Percentiles rank a stretch among this genome's conserved stretches.
phyloP scores from a whole-genome alignment of 2,888 invertebrate species.

The Leucania comma region DNA sequence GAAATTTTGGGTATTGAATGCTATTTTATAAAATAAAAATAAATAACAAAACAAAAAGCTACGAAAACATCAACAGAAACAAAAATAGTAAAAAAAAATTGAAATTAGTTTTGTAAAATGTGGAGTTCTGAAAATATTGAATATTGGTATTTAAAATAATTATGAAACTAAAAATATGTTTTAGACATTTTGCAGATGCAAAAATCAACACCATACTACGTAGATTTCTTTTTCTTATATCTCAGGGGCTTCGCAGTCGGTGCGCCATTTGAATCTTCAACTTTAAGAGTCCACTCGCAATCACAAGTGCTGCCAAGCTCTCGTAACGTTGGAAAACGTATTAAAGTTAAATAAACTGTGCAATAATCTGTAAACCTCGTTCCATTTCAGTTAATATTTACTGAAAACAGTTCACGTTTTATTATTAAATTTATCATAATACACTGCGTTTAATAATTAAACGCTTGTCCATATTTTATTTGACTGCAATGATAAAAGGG shows the following conservation, averaged over 20 bases:
- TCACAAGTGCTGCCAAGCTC: conserved; percentile 30
- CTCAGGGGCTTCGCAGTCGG: neutral
- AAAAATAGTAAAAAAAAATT: no score
- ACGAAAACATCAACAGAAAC: no score
- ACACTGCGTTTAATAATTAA: conserved; percentile 32
- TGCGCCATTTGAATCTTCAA: conserved; percentile 38
- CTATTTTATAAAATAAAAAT: no score
- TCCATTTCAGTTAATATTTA: conserved; percentile 29
- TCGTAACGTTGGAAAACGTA: conserved; percentile 37
- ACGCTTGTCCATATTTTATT: conserved; percentile 4
- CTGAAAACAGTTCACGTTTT: conserved; percentile 14
- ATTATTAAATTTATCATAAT: conserved; percentile 5
- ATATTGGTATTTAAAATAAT: no score
- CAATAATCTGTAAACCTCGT: conserved; percentile 41
- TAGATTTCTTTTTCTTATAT: neutral
- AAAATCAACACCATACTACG: conserved; percentile 1
- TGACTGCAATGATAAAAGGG: conserved; percentile 5
- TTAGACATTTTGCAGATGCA: neutral
- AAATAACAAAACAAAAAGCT: no score
- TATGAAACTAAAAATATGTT: neutral
- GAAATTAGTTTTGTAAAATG: no score
- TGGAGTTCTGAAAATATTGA: no score
- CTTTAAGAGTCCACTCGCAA: conserved; percentile 32
- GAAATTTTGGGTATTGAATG: no score
- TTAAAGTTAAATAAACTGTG: conserved; percentile 42